Evolutionary conservation across 2,888 invertebrate species (phyloP).

Genomic region (Rhagonycha fulva): DNA sequence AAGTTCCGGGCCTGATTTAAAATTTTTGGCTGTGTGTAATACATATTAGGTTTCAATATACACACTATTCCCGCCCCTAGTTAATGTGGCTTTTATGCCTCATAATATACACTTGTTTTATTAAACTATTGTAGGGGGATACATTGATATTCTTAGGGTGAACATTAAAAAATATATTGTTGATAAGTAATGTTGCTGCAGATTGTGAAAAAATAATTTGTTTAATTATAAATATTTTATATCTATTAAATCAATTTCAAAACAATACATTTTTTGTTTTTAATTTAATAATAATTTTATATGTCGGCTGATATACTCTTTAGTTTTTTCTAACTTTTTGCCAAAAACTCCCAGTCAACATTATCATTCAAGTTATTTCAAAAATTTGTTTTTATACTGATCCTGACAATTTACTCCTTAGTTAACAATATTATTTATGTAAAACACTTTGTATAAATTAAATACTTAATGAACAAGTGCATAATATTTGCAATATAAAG

Average conservation of each 20-base stretch:
- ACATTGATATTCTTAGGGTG: conserved; percentile 27
- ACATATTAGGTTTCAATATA: conserved; percentile 51
- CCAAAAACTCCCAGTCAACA: too few species aligned
- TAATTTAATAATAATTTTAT: too few species aligned
- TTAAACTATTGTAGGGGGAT: conserved; percentile 39
- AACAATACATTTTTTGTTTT: too few species aligned
- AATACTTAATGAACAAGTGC: conserved; percentile 11
- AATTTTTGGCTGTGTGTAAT: conserved; percentile 33
- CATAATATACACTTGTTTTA: conserved; percentile 48
- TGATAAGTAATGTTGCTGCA: not conserved
- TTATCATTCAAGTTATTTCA: too few species aligned
- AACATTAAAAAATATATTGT: conserved; percentile 21
- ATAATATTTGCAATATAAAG: conserved; percentile 8
- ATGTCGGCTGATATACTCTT: too few species aligned
- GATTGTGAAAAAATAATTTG: not conserved
- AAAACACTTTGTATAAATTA: not conserved
- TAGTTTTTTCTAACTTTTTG: too few species aligned
- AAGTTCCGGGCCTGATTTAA: not conserved
- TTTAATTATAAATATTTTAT: not conserved
- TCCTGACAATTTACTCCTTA: too few species aligned
- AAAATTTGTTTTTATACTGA: too few species aligned
- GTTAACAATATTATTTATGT: not conserved
- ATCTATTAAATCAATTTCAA: too few species aligned
- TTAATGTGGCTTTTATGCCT: conserved; percentile 51
- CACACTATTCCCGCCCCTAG: conserved; percentile 49